These are phyloP conservation scores for Dioctria linearis DNA, from an alignment of 2,888 invertebrate genomes.

Conservation along the genomic window DNA sequence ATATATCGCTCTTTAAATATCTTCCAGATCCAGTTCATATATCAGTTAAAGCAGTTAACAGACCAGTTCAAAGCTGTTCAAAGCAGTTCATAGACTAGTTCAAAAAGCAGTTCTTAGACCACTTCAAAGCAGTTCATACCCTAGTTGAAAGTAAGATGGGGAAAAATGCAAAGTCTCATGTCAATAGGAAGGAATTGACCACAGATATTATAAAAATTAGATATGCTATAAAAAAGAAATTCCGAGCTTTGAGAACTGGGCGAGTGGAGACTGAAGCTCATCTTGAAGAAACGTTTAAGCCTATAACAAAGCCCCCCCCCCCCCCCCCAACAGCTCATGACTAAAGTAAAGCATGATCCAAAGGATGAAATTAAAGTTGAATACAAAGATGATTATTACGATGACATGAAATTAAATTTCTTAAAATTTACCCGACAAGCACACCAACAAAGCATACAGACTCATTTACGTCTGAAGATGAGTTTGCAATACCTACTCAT, in stretches of 20 bases:
- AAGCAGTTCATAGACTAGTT: not conserved
- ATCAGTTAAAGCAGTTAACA: not conserved
- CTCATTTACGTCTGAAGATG: not conserved
- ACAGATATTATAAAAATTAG: slow-evolving; percentile 34
- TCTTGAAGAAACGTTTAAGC: not conserved
- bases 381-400: not conserved
- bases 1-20: slow-evolving; percentile 44
- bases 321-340: not conserved
- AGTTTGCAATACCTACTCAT: not conserved
- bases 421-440: not conserved
- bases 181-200: slow-evolving; percentile 17
- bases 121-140: too few relatives aligned
- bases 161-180: not conserved
- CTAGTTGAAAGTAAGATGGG: not conserved
- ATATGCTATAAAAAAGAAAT: slow-evolving; percentile 7
- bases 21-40: not conserved
- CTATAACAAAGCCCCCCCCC: not conserved
- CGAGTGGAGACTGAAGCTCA: too few relatives aligned
- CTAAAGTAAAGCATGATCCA: not conserved
- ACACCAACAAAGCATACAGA: not conserved
- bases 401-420: not conserved
- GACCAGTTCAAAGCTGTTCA: not conserved
- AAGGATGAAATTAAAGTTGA: not conserved
- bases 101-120: not conserved
- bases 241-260: not conserved